Base-by-base conservation (phyloP, 2,113 vertebrate genomes). In the Rhabdornis inornatus region DNA sequence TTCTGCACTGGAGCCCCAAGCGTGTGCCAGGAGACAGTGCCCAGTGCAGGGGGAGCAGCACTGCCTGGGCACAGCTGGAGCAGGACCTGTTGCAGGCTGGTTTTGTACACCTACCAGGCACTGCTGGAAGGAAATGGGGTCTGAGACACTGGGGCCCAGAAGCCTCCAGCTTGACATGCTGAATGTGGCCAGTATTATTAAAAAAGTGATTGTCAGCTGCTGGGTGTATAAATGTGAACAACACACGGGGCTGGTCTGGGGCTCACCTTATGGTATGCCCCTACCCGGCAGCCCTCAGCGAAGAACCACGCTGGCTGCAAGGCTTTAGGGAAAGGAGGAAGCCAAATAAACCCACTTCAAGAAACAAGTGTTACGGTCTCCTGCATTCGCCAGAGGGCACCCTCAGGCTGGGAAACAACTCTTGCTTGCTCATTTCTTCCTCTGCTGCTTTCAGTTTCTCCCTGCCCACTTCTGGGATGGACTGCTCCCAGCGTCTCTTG, bases 21-120 rank as follows among this genome's bases (percentile, higher is more conserved):
- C 0, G 0, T 1, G 5, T 25, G 63, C 35, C 70, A 1, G 0
- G 13, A 61, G 33, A 35, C 76, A 83, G 13, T 0, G 3, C 18
- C 59, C 4, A 1, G 16, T 15, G n/a, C 68, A 33, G 45, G 9
- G 19, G 59, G 10, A 78, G 30, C 84, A 91, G 39, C 28, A 18
- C 16, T 22, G 27, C 42, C n/a, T 2, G 2, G 56, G 25, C 47
- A 49, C 39, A 61, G 19, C 31, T 5, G 3, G n/a, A 71, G 57
- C 42, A 55, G 55, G 64, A 69, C 56, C 10, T 70, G 76, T 42
- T 8, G 5, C 42, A 63, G 53, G 35, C 30, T 60, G 27, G 4
- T n/a, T 66, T 70, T 7, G 3, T 42, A 56, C 40, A 84, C 24
- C 31, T 49, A 11, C 21, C 31, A 78, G 63, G 12, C 35, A 15